phyloP scores from a whole-genome alignment of 2,797 vertebrate genomes.

The Buphagus erythrorhynchus region DNA sequence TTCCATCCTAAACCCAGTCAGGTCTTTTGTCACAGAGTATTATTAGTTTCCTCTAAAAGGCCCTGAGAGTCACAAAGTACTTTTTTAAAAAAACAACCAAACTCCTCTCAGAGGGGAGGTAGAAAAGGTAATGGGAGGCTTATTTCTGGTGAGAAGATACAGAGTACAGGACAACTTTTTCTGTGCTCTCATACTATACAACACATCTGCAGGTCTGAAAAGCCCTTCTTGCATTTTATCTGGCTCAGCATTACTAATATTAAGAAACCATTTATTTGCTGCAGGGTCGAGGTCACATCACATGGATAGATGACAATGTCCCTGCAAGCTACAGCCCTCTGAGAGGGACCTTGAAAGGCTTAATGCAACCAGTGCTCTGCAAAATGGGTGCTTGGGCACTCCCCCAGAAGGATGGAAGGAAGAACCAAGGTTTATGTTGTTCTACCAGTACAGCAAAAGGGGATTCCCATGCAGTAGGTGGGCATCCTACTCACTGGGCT shows the following conservation, averaged over 20 bases:
- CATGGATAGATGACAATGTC: not conserved
- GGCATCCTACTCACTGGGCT: not conserved
- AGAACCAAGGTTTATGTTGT: not conserved
- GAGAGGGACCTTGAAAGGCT: not conserved
- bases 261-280: not conserved
- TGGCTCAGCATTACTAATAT: not conserved
- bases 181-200: not conserved
- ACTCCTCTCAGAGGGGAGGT: not conserved
- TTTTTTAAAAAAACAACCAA: not conserved
- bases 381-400: not conserved
- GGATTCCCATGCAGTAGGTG: not conserved
- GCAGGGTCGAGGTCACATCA: not conserved
- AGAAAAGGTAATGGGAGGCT: not conserved
- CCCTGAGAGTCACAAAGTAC: not conserved
- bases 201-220: not conserved
- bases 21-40: slow-evolving; percentile 24
- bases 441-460: not conserved
- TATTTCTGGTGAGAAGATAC: not conserved
- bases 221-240: not conserved
- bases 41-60: not conserved
- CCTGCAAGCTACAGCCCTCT: not conserved
- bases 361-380: too few relatives aligned
- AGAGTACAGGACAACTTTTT: not conserved
- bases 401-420: not conserved
- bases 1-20: not conserved